These are phyloP conservation scores for Fistularia commersonii DNA, from an alignment of 2,797 vertebrate genomes.

Conservation along the genomic window DNA sequence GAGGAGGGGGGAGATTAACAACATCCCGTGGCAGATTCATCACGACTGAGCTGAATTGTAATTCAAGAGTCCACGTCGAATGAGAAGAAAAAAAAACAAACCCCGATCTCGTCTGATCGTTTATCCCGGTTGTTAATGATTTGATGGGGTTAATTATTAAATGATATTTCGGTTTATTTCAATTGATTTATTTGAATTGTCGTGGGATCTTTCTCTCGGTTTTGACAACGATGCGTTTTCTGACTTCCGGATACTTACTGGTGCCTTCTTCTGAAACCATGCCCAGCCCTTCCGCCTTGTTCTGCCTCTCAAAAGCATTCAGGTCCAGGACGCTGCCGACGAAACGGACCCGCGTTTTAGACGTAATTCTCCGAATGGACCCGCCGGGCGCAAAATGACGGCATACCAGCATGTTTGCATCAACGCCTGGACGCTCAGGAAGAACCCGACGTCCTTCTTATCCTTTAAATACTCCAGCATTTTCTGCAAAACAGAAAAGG, in stretches of 20 bases:
- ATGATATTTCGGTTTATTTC: too few species aligned
- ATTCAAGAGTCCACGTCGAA: slow-evolving; percentile 22
- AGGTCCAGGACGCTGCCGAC: slow-evolving; percentile 86
- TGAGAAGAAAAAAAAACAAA: slow-evolving; percentile 10
- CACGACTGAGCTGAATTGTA: slow-evolving; percentile 42
- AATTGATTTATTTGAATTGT: too few species aligned
- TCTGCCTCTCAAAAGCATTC: slow-evolving; percentile 94
- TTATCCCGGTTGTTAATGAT: slow-evolving; percentile 50
- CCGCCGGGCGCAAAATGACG: not conserved
- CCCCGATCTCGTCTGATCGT: not conserved
- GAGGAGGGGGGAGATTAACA: slow-evolving; percentile 68
- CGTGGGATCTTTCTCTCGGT: not conserved
- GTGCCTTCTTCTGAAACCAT: slow-evolving; percentile 97
- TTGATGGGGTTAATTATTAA: slow-evolving; percentile 43
- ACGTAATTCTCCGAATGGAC: not conserved
- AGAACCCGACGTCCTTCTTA: slow-evolving; percentile 94
- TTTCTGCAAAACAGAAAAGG: slow-evolving; percentile 70
- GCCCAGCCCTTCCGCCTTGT: slow-evolving; percentile 93
- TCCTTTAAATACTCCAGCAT: slow-evolving; percentile 95
- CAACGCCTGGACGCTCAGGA: slow-evolving; percentile 87
- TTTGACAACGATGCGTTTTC: not conserved
- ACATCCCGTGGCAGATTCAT: slow-evolving; percentile 65
- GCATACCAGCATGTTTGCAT: slow-evolving; percentile 94
- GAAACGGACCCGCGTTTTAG: slow-evolving; percentile 9
- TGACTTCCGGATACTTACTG: slow-evolving; percentile 69